Conservation (phyloP, 64 coral and sea anemone species). For the Acropora yongei region DNA sequence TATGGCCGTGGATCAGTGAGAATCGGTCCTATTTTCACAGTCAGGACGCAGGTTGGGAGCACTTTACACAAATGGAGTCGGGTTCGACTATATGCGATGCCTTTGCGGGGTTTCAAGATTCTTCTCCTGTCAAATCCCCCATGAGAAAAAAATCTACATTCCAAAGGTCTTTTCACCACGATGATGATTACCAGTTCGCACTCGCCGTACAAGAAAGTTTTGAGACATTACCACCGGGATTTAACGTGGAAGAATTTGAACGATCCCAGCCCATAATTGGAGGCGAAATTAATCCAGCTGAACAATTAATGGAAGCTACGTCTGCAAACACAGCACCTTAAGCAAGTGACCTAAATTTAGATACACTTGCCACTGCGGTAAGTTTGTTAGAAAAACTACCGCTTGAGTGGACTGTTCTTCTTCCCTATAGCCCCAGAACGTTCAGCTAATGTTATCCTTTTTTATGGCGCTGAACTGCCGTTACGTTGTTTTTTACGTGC, state of each 20-base stretch:
- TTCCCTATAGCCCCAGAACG: neutral
- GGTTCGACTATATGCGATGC: neutral
- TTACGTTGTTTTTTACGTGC: neutral
- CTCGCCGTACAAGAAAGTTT: constrained; percentile 51
- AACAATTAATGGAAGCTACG: constrained; percentile 2
- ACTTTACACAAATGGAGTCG: neutral
- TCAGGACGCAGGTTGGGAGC: neutral
- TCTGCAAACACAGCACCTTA: neutral
- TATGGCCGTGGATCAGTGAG: constrained; percentile 7
- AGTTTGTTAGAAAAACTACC: neutral
- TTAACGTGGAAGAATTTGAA: constrained; percentile 45
- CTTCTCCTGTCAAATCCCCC: constrained; percentile 41
- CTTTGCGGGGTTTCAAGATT: neutral
- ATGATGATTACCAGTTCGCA: constrained; percentile 44
- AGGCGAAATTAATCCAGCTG: neutral
- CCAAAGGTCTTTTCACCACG: neutral
- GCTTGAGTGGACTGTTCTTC: neutral
- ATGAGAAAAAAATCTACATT: constrained; percentile 38
- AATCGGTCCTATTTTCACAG: neutral
- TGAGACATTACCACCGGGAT: constrained; percentile 25
- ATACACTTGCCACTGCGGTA: neutral
- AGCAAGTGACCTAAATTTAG: constrained; percentile 12
- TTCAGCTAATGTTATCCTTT: neutral
- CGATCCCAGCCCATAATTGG: neutral
- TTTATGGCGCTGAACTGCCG: neutral